phyloP scores from a whole-genome alignment of 2,888 invertebrate genomes.

The Leptopilina syphax region DNA sequence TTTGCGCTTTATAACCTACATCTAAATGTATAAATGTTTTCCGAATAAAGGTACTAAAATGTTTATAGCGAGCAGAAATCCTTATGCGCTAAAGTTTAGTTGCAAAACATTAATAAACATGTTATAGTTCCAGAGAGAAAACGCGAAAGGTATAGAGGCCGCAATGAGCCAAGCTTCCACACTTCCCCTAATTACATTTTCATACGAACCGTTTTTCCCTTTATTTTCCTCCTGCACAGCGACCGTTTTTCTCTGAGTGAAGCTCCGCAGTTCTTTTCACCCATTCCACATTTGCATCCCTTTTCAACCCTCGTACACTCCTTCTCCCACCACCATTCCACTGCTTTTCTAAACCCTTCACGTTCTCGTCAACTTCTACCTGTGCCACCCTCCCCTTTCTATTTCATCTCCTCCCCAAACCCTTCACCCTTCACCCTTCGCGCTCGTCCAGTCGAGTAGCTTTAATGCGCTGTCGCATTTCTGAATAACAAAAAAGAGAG shows the following conservation, averaged over 20 bases:
- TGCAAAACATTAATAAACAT: constrained; percentile 62
- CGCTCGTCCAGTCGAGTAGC: constrained; percentile 51
- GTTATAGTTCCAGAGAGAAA: constrained; percentile 61
- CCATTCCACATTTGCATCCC: constrained; percentile 47
- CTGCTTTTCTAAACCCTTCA: constrained; percentile 53
- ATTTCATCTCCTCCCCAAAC: no score
- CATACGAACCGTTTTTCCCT: constrained; percentile 70
- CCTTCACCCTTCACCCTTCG: constrained; percentile 50
- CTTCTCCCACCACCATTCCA: constrained; percentile 12
- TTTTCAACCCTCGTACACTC: constrained; percentile 43
- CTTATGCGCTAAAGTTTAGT: constrained; percentile 39
- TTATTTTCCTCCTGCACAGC: constrained; percentile 65
- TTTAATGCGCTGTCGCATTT: constrained; percentile 49
- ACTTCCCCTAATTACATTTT: constrained; percentile 72
- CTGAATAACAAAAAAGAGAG: background rate
- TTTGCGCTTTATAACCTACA: no score
- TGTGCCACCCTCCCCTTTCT: background rate
- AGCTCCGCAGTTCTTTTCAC: constrained; percentile 52
- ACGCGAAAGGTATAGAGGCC: constrained; percentile 62
- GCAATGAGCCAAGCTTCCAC: constrained; percentile 69
- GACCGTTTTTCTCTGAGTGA: constrained; percentile 65
- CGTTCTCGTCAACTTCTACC: constrained; percentile 56
- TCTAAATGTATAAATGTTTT: background rate
- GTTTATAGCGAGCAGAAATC: background rate
- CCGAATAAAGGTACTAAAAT: background rate